A percentile compares a stretch with the other conserved stretches of the same genome.
These are phyloP conservation scores for Gadus chalcogrammus DNA, from an alignment of 2,113 vertebrate genomes.

Conservation along the genomic window DNA sequence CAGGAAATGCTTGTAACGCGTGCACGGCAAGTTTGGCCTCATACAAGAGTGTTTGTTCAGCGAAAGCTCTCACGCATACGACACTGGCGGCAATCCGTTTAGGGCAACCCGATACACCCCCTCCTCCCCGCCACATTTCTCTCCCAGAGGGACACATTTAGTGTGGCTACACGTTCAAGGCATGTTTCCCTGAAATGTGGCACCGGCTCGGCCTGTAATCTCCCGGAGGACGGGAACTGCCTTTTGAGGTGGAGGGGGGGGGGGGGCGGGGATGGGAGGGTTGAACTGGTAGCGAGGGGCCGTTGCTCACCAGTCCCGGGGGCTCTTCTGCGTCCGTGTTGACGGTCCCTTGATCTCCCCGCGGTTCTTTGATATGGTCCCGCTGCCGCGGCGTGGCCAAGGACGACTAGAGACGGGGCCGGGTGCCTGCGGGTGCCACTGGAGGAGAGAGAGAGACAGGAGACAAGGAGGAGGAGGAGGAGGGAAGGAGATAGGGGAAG, in stretches of 20 bases:
- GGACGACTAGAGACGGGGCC: conserved; percentile 60
- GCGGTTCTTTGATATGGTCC: conserved; percentile 45
- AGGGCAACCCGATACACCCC: conserved; percentile 52
- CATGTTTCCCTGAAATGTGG: conserved; percentile 34
- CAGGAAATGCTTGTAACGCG: conserved; percentile 12
- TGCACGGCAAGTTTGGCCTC: conserved; percentile 25
- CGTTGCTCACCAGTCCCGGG: neutral
- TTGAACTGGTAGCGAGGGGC: neutral
- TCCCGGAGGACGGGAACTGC: neutral
- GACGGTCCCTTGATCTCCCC: conserved; percentile 53
- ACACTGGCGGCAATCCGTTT: conserved; percentile 31
- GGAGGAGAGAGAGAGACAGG: conserved; percentile 44
- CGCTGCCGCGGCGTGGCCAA: conserved; percentile 50
- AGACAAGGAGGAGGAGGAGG: conserved; percentile 36
- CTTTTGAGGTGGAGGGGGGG: neutral
- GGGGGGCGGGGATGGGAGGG: neutral
- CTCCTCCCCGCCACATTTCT: neutral
- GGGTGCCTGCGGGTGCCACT: conserved; percentile 59
- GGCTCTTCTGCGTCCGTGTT: conserved; percentile 24
- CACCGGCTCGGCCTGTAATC: conserved; percentile 27
- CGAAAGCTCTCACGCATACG: conserved; percentile 33
- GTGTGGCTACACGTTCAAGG: conserved; percentile 31
- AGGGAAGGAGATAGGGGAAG: no score
- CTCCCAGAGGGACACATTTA: conserved; percentile 45
- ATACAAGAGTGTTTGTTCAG: conserved; percentile 19